phyloP scores from a whole-genome alignment of 2,888 invertebrate species.

The Selenia dentaria region DNA sequence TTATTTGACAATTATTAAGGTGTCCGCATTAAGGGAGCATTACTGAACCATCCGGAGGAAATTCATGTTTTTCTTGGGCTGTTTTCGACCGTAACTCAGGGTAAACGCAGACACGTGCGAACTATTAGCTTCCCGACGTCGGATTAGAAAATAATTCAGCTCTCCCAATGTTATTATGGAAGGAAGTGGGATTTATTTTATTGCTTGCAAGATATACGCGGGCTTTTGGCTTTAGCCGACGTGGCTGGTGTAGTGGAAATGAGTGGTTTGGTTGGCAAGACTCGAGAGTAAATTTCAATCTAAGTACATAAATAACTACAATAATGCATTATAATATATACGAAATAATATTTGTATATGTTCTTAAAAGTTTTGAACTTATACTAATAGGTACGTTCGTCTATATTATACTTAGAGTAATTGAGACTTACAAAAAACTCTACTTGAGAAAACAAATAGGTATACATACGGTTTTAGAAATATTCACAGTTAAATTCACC shows the following conservation, averaged over 20 bases:
- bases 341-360: too few species aligned
- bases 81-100: constrained; percentile 76
- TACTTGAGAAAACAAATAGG: too few species aligned
- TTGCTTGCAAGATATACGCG: constrained; percentile 74
- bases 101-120: constrained; percentile 77
- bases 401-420: too few species aligned
- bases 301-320: too few species aligned
- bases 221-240: constrained; percentile 75
- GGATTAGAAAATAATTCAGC: constrained; percentile 84
- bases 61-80: constrained; percentile 82
- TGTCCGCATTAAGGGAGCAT: constrained; percentile 79
- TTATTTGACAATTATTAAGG: constrained; percentile 84
- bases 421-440: too few species aligned
- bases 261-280: background rate
- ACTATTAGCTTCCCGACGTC: constrained; percentile 79
- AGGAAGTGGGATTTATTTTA: constrained; percentile 80
- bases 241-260: constrained; percentile 40
- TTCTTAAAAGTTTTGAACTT: too few species aligned
- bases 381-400: too few species aligned
- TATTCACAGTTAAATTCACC: too few species aligned
- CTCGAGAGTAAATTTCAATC: too few species aligned
- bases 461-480: too few species aligned
- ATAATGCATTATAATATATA: too few species aligned
- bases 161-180: constrained; percentile 81
- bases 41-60: constrained; percentile 65